These are phyloP conservation scores for Brevimyrus niger DNA, from an alignment of 2,113 vertebrate species.

Conservation along the genomic window DNA sequence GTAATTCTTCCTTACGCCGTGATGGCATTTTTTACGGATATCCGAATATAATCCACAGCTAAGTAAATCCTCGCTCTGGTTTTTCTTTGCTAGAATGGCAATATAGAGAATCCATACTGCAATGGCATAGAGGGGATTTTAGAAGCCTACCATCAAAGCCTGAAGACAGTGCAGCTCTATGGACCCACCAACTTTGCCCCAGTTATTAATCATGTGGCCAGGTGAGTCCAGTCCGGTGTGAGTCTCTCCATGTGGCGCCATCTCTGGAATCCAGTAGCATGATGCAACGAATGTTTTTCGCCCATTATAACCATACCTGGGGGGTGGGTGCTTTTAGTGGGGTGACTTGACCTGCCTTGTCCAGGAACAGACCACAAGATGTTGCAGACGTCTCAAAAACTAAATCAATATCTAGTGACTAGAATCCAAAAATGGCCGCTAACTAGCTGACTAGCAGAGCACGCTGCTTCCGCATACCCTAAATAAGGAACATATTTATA, in stretches of 20 bases:
- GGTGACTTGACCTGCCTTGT: not conserved
- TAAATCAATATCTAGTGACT: not conserved
- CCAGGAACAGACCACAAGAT: not conserved
- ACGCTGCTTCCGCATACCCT: not conserved
- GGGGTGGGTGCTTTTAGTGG: not conserved
- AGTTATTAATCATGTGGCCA: constrained; percentile 86
- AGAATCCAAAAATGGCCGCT: not conserved
- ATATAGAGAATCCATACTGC: constrained; percentile 84
- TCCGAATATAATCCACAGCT: not conserved
- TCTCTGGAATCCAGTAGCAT: not conserved
- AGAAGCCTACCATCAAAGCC: constrained; percentile 86
- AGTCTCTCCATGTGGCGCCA: not conserved
- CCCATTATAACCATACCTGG: not conserved
- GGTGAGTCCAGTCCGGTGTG: constrained; percentile 50
- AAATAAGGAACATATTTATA: not conserved
- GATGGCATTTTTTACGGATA: not conserved
- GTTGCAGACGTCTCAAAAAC: not conserved
- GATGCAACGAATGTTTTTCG: not conserved
- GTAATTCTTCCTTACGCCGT: not conserved
- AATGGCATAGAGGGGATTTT: constrained; percentile 86
- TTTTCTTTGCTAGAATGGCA: constrained; percentile 68
- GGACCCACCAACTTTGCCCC: constrained; percentile 93
- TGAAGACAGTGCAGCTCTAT: constrained; percentile 88
- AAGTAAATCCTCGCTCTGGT: not conserved
- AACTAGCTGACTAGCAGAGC: not conserved